Percentiles rank a stretch among this genome's conserved stretches.
phyloP scores from a whole-genome alignment of 2,888 invertebrate species.

The Thymelicus lineola region DNA sequence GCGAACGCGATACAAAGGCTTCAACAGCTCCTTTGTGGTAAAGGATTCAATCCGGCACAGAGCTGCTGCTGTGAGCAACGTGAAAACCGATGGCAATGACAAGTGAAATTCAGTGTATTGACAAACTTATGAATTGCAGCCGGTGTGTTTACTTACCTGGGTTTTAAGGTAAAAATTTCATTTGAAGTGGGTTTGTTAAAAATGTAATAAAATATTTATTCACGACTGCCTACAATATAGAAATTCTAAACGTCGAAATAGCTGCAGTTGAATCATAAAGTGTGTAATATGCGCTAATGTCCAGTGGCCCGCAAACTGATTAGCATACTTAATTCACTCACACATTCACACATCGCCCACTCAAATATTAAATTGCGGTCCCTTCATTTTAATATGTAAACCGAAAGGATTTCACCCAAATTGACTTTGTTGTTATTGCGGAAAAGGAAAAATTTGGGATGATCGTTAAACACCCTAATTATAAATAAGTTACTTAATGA shows the following conservation, averaged over 20 bases:
- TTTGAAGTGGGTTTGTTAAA: no score
- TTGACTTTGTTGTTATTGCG: conserved; percentile 7
- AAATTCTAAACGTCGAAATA: background rate
- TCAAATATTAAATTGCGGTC: conserved; percentile 69
- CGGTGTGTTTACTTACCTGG: background rate
- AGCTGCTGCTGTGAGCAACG: background rate
- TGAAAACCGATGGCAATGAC: background rate
- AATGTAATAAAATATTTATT: no score
- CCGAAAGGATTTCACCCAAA: conserved; percentile 57
- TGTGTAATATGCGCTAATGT: conserved; percentile 62
- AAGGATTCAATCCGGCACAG: background rate
- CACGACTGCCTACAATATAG: background rate
- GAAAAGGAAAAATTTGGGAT: background rate
- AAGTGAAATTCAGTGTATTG: background rate
- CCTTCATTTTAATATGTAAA: conserved; percentile 77
- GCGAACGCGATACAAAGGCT: conserved; percentile 4
- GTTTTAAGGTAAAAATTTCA: no score
- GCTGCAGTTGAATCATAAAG: conserved; percentile 43
- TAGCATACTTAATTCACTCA: conserved; percentile 74
- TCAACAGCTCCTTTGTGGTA: background rate
- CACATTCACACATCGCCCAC: conserved; percentile 57
- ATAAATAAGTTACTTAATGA: no score
- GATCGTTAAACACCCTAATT: background rate
- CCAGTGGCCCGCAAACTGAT: conserved; percentile 70
- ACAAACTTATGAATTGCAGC: background rate